These are phyloP conservation scores for Bombus pascuorum DNA, from an alignment of 1,140 invertebrate species.

Conservation along the genomic window DNA sequence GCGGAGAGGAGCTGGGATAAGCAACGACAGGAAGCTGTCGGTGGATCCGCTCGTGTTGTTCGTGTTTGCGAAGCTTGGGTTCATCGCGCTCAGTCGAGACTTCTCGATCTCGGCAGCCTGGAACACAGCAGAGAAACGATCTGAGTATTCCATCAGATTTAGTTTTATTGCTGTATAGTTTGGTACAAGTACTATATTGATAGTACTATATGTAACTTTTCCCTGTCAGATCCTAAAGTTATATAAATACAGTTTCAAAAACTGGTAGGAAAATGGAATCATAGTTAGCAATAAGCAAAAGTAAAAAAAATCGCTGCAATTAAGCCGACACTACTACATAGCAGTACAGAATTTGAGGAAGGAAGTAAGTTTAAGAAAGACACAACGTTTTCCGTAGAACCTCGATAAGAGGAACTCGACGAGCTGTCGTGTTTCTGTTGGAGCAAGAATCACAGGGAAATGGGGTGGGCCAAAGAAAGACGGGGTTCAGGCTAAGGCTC, in stretches of 20 bases:
- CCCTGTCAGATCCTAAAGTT: too few relatives aligned
- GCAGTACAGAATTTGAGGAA: not conserved
- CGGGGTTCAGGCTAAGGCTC: conserved; percentile 56
- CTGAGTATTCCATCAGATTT: not conserved
- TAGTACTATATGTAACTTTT: too few relatives aligned
- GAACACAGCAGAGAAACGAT: conserved; percentile 55
- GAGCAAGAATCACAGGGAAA: conserved; percentile 7
- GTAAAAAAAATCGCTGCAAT: too few relatives aligned
- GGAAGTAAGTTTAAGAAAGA: not conserved
- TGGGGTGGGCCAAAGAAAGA: conserved; percentile 8
- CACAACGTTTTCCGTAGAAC: conserved; percentile 6
- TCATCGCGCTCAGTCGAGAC: conserved; percentile 75
- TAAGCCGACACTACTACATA: too few relatives aligned
- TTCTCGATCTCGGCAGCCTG: conserved; percentile 80
- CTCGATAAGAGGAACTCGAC: conserved; percentile 29
- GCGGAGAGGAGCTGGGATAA: conserved; percentile 79
- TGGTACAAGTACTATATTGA: too few relatives aligned
- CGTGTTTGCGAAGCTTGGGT: conserved; percentile 66
- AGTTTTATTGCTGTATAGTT: too few relatives aligned
- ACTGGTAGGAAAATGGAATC: too few relatives aligned
- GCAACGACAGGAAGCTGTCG: conserved; percentile 76
- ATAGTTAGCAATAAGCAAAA: too few relatives aligned
- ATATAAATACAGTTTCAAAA: too few relatives aligned
- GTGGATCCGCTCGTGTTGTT: conserved; percentile 67
- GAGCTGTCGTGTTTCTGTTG: conserved; percentile 40